These are phyloP conservation scores for Micronycteris hirsuta DNA, from an alignment of 2,113 vertebrate species.

Conservation along the genomic window DNA sequence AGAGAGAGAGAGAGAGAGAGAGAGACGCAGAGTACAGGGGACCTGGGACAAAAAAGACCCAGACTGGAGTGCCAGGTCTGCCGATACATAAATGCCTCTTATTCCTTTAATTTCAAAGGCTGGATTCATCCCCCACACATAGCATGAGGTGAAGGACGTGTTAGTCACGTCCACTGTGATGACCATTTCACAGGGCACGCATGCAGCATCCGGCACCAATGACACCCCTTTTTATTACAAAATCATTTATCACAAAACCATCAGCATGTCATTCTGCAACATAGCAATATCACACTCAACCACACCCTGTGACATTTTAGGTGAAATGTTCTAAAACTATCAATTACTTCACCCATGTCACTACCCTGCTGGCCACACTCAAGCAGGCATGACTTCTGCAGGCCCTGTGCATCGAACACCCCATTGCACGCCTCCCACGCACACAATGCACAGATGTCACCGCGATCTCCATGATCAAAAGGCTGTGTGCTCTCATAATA, in stretches of 20 bases:
- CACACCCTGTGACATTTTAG: too few species aligned
- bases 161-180: too few species aligned
- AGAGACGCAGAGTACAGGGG: neutral
- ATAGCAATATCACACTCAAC: too few species aligned
- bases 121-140: neutral
- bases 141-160: accelerated
- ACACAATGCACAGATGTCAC: neutral
- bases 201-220: accelerated
- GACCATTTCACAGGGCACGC: accelerated
- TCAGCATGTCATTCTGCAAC: too few species aligned
- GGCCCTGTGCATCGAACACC: neutral
- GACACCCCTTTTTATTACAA: too few species aligned
- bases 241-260: too few species aligned
- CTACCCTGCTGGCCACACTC: too few species aligned
- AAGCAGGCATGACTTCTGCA: too few species aligned
- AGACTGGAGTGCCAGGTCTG: too few species aligned
- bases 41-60: accelerated
- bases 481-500: neutral
- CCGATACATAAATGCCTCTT: accelerated
- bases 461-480: neutral
- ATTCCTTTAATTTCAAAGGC: neutral
- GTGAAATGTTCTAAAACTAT: too few species aligned
- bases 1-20: too few species aligned
- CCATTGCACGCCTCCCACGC: neutral
- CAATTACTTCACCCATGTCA: too few species aligned